A percentile compares a stretch with the other conserved stretches of the same genome.
These are phyloP conservation scores for Ctenicera cuprea DNA, from an alignment of 2,888 invertebrate genomes.

Conservation along the genomic window DNA sequence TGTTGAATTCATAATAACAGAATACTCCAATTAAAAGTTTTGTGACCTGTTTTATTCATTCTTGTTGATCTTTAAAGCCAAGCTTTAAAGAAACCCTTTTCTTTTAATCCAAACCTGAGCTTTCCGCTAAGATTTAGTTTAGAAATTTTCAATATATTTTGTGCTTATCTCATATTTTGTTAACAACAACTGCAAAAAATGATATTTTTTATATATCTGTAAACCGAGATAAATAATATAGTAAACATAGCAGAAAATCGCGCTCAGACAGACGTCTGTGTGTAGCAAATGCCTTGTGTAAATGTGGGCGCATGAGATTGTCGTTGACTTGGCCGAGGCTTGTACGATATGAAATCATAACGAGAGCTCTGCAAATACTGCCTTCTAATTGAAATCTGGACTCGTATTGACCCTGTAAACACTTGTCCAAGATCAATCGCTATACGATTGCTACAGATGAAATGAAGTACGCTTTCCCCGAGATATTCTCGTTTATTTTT, in stretches of 20 bases:
- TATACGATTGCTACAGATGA: constrained; percentile 65
- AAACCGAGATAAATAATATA: constrained; percentile 20
- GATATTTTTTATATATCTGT: not conserved
- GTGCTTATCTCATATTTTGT: not conserved
- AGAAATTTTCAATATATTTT: no score
- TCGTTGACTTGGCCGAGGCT: constrained; percentile 64
- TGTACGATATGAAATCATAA: constrained; percentile 73
- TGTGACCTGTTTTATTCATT: no score
- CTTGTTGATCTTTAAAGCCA: no score
- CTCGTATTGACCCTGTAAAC: constrained; percentile 72
- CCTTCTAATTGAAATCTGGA: constrained; percentile 72
- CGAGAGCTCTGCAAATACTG: constrained; percentile 72
- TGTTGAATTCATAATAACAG: no score
- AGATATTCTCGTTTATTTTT: constrained; percentile 64
- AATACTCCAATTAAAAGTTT: no score
- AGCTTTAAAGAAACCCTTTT: no score
- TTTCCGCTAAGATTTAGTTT: no score
- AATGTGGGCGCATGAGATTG: constrained; percentile 60
- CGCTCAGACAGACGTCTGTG: constrained; percentile 36
- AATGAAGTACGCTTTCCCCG: constrained; percentile 60
- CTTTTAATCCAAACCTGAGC: no score
- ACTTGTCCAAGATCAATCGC: constrained; percentile 71
- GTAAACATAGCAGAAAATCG: constrained; percentile 19
- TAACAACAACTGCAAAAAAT: not conserved
- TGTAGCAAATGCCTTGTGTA: constrained; percentile 59